Percentiles rank a stretch among this genome's conserved stretches.
These are phyloP conservation scores for Cryptotermes secundus DNA, from an alignment of 1,140 invertebrate genomes.

Conservation along the genomic window DNA sequence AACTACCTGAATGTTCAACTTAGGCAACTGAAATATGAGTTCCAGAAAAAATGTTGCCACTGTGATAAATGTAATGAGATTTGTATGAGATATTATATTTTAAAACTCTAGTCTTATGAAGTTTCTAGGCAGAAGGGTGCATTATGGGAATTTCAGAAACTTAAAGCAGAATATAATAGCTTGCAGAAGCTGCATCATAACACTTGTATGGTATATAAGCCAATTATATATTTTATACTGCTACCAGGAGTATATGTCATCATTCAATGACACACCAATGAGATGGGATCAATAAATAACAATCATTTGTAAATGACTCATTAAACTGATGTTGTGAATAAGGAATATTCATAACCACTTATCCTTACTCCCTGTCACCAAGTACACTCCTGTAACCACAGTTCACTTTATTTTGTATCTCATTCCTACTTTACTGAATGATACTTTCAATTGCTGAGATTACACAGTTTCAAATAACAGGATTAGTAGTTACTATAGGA, in stretches of 20 bases:
- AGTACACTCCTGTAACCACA: not conserved
- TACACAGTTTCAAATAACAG: too few species aligned
- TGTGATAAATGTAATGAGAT: not conserved
- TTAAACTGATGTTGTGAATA: not conserved
- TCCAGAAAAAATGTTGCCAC: not conserved
- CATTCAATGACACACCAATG: not conserved
- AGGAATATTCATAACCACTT: not conserved
- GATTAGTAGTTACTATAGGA: too few species aligned
- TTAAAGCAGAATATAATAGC: not conserved
- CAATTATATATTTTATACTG: not conserved
- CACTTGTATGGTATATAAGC: not conserved
- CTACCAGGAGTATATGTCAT: too few species aligned
- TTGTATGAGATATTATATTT: not conserved
- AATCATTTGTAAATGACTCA: not conserved
- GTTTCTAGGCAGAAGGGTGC: not conserved
- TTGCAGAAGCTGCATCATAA: not conserved
- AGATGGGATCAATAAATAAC: not conserved
- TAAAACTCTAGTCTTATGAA: not conserved
- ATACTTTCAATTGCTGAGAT: too few species aligned
- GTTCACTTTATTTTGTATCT: too few species aligned
- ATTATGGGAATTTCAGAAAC: not conserved
- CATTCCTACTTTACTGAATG: too few species aligned
- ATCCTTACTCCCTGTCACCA: not conserved
- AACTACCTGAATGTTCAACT: too few species aligned
- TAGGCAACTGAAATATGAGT: not conserved